Evolutionary conservation across 2,888 invertebrate species (phyloP), one percentile per base, ranked within the genome.

Genomic region (Sicus ferrugineus): DNA sequence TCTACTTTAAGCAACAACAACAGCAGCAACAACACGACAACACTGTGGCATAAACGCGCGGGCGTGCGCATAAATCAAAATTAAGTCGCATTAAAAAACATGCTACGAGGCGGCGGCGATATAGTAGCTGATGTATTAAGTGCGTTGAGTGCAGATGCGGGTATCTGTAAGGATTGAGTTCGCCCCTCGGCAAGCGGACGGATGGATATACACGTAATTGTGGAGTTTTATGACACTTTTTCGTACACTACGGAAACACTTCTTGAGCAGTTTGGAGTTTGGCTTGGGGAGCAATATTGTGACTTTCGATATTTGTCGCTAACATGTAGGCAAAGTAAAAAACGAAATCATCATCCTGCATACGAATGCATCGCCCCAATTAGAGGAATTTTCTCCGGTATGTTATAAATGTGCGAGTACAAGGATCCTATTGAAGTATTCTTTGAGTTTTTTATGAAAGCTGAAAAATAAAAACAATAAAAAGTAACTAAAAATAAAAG

Each of bases 61-160:
- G 81, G 81, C 80, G 81, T 81, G 80, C 80, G 77, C 80, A 81
- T 81, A 81, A 81, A 81, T 81, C 81, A 81, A 80, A 80, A 76
- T 81, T 79, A 79, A 79, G 78, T 78, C 81, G 80, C 80, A 80
- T 76, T 74, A 46, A 56, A 46, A 56, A 66, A 56, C 30, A 46
- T 63, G 48, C 63, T 46, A 21, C 59, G 34, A 28, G n/a, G 2
- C 56, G 11, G n/a, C n/a, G n/a, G n/a, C n/a, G n/a, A n/a, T n/a
- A n/a, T n/a, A 23, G 23, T 11, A 7, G 14, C 52, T 52, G n/a
- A 16, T 38, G n/a, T 34, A n/a, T n/a, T 42, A 21, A 23, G n/a
- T n/a, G 46, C 46, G 3, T 14, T 48, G 48, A 28, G 38, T 30
- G 59, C 19, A 61, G 14, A 9, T 42, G 59, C 54, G 56, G 64